A percentile compares a stretch with the other conserved stretches of the same genome.
phyloP scores from a whole-genome alignment of 2,888 invertebrate species.

The Tethea ocularis region DNA sequence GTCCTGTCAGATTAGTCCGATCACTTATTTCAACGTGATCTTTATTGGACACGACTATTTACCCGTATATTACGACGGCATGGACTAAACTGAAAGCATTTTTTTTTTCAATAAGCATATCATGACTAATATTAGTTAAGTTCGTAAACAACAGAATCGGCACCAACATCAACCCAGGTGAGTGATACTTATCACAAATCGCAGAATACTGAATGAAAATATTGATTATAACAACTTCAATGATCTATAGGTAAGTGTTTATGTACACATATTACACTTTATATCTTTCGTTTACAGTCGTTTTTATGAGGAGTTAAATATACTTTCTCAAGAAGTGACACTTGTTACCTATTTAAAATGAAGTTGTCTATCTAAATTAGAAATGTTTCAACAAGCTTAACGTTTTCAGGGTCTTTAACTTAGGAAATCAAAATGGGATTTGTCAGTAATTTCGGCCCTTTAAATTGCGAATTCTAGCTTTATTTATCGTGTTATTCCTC shows the following conservation, averaged over 20 bases:
- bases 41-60: too few species aligned
- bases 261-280: not conserved
- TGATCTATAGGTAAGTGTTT: too few species aligned
- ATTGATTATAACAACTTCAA: not conserved
- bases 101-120: too few species aligned
- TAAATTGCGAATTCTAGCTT: not conserved
- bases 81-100: too few species aligned
- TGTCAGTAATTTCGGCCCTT: not conserved
- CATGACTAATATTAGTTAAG: too few species aligned
- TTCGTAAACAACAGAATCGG: too few species aligned
- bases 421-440: not conserved
- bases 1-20: too few species aligned
- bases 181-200: too few species aligned
- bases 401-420: not conserved
- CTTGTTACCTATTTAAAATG: not conserved
- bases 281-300: not conserved
- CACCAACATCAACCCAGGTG: too few species aligned
- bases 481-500: not conserved
- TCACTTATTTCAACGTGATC: too few species aligned
- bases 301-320: not conserved
- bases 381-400: not conserved
- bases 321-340: not conserved
- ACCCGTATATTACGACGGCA: too few species aligned
- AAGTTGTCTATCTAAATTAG: not conserved
- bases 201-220: not conserved